Evolutionary conservation across 1,140 invertebrate species (phyloP).

Genomic region (Lerema accius): DNA sequence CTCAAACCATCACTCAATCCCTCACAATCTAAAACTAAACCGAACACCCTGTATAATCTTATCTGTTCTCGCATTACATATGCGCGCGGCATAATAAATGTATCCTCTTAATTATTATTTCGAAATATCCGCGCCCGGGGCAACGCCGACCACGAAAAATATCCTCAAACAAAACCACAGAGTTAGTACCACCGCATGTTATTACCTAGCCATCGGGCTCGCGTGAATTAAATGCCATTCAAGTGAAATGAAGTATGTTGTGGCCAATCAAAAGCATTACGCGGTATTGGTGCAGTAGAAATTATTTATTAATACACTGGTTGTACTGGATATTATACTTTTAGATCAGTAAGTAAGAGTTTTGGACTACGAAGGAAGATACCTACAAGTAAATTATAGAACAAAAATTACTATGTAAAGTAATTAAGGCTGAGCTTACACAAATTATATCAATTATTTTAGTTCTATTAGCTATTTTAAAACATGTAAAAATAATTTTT

Average conservation of each 20-base stretch:
- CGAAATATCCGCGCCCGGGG: constrained; percentile 76
- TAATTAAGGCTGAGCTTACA: too few relatives aligned
- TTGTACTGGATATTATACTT: too few relatives aligned
- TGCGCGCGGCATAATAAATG: constrained; percentile 73
- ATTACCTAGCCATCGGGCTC: constrained; percentile 25
- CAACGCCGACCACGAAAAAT: constrained; percentile 46
- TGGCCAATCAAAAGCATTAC: background rate
- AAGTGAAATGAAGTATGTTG: constrained; percentile 13
- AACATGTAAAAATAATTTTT: too few relatives aligned
- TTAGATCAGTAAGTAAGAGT: too few relatives aligned
- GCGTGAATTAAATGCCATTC: constrained; percentile 30
- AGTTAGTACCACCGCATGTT: constrained; percentile 15
- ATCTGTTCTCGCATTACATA: constrained; percentile 64
- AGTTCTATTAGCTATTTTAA: too few relatives aligned
- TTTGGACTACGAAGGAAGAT: too few relatives aligned
- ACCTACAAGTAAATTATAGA: too few relatives aligned
- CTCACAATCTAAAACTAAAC: too few relatives aligned
- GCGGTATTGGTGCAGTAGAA: background rate
- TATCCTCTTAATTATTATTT: constrained; percentile 81
- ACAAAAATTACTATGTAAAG: too few relatives aligned
- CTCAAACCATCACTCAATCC: too few relatives aligned
- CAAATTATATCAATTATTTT: too few relatives aligned
- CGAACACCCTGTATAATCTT: constrained; percentile 50
- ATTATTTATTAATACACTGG: too few relatives aligned
- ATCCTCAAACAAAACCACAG: constrained; percentile 35